phyloP scores from a whole-genome alignment of 2,888 invertebrate genomes.

The Vannuccia rotundouncinata region DNA sequence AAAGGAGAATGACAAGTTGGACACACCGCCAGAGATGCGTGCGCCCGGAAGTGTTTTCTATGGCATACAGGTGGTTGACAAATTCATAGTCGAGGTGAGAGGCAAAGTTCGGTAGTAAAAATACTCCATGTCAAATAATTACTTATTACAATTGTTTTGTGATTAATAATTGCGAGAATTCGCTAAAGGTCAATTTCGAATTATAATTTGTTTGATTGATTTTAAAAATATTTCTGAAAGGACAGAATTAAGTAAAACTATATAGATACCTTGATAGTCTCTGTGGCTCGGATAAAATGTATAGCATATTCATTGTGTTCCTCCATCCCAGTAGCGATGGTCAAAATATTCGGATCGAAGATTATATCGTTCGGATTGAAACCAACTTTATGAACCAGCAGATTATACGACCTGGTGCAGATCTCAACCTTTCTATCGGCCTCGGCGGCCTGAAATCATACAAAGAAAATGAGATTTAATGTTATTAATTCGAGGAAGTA shows the following conservation, averaged over 20 bases:
- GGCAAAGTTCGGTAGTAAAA: no score
- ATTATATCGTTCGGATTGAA: constrained; percentile 62
- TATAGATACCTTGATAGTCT: constrained; percentile 58
- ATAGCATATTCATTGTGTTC: constrained; percentile 61
- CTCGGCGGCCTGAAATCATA: constrained; percentile 57
- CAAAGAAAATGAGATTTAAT: neutral
- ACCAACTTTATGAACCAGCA: constrained; percentile 59
- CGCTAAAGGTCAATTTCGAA: no score
- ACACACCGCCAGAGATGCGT: constrained; percentile 62
- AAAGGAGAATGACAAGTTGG: constrained; percentile 63
- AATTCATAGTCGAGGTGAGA: neutral
- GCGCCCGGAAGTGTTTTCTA: constrained; percentile 58
- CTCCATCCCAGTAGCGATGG: constrained; percentile 63
- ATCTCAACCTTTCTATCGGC: constrained; percentile 60
- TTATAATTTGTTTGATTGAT: no score
- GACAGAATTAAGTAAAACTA: constrained; percentile 27
- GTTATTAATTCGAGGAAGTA: no score
- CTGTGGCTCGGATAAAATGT: constrained; percentile 60
- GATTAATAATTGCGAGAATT: no score
- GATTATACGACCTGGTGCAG: constrained; percentile 60
- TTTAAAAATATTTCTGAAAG: no score
- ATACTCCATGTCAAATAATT: no score
- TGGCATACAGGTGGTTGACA: neutral
- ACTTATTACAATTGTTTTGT: neutral
- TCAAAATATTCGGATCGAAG: constrained; percentile 63